Conservation (phyloP, 2,888 invertebrate genomes). For the Osmoderma eremita region DNA sequence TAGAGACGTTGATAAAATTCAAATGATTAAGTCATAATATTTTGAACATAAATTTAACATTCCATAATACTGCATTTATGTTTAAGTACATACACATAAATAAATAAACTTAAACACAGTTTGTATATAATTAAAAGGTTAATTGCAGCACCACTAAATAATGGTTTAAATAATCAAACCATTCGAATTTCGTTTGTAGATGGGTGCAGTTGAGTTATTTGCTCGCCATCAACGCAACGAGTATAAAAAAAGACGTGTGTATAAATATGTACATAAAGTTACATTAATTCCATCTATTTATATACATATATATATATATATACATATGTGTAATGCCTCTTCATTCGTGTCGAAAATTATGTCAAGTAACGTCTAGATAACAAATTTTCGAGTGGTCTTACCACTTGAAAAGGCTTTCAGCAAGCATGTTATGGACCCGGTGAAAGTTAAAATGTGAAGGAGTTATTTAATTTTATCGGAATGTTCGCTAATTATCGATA, state of each 20-base stretch:
- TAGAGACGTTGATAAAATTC: too few species aligned
- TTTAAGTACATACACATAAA: too few species aligned
- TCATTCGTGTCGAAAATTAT: constrained; percentile 16
- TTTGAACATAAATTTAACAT: too few species aligned
- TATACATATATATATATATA: background rate
- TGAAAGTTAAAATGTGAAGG: constrained; percentile 28
- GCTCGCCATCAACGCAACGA: too few species aligned
- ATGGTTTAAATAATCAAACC: constrained; percentile 17
- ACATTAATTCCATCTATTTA: background rate
- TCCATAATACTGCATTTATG: too few species aligned
- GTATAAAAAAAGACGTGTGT: too few species aligned
- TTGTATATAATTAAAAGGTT: constrained; percentile 7
- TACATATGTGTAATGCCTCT: background rate
- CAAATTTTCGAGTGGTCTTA: constrained; percentile 13
- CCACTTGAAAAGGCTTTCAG: constrained; percentile 25
- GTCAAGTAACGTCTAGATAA: constrained; percentile 24
- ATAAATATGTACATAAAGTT: background rate
- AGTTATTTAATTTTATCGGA: constrained; percentile 20
- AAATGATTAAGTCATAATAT: too few species aligned
- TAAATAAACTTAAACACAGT: constrained; percentile 6
- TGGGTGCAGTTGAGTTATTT: too few species aligned
- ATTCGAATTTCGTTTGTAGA: constrained; percentile 13
- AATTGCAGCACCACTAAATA: constrained; percentile 10
- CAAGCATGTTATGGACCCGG: background rate
- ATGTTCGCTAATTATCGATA: constrained; percentile 20